Evolutionary conservation across 2,888 invertebrate species (phyloP).

Genomic region (Acanthopleura granulata): DNA sequence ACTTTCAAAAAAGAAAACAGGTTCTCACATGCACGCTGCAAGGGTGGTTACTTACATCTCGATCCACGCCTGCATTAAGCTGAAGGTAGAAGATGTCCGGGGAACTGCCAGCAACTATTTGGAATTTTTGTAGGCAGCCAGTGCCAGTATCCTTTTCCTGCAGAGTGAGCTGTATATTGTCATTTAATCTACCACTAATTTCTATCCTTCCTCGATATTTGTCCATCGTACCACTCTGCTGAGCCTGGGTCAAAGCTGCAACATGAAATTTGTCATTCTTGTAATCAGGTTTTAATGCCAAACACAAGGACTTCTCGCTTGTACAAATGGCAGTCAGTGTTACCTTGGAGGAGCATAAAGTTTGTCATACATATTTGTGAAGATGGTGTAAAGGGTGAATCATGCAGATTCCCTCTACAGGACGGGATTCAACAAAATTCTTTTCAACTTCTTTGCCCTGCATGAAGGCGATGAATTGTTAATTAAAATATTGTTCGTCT

Average conservation of each 20-base stretch:
- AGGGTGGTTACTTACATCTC: not conserved
- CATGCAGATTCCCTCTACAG: too few relatives aligned
- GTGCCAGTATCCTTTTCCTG: not conserved
- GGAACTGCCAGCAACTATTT: not conserved
- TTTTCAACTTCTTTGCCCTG: too few relatives aligned
- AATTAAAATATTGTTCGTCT: too few relatives aligned
- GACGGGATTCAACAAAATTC: too few relatives aligned
- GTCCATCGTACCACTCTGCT: not conserved
- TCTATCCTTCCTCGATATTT: not conserved
- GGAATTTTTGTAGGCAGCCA: not conserved
- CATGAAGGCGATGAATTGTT: too few relatives aligned
- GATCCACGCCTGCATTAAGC: not conserved
- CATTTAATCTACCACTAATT: not conserved
- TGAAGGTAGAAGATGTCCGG: not conserved
- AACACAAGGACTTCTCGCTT: too few relatives aligned
- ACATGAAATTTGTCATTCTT: not conserved
- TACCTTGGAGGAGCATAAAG: too few relatives aligned
- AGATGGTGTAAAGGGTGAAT: too few relatives aligned
- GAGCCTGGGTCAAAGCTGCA: not conserved
- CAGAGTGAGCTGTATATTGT: not conserved
- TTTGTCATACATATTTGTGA: too few relatives aligned
- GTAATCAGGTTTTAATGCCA: not conserved
- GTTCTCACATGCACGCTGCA: not conserved
- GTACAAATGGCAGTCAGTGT: too few relatives aligned
- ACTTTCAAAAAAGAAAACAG: too few relatives aligned